phyloP scores from a whole-genome alignment of 2,113 vertebrate species.

The Paralichthys olivaceus region DNA sequence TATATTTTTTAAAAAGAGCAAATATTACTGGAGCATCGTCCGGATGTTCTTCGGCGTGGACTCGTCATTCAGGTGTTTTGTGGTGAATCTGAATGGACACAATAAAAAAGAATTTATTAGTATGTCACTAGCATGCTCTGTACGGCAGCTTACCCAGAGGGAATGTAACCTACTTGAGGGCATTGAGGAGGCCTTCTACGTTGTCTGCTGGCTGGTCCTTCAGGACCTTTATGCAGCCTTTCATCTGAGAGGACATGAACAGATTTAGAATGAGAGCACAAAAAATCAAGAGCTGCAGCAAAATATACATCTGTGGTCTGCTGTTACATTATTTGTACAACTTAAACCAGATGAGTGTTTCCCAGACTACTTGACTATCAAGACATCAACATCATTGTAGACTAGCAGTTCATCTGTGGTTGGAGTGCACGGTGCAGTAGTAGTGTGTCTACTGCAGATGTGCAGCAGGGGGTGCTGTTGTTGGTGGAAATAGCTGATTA shows the following conservation, averaged over 20 bases:
- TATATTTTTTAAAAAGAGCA: constrained; percentile 51
- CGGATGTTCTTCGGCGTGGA: constrained; percentile 98
- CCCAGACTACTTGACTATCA: too few species aligned
- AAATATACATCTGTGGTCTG: neutral
- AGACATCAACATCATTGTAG: too few species aligned
- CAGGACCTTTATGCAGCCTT: constrained; percentile 98
- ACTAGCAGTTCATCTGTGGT: neutral
- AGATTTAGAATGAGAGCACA: constrained; percentile 8
- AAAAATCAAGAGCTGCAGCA: neutral
- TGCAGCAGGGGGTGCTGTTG: neutral
- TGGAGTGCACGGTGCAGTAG: neutral
- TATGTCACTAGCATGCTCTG: neutral
- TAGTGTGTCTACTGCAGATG: neutral
- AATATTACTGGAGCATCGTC: constrained; percentile 95
- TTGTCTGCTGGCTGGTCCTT: constrained; percentile 98
- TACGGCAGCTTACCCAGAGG: neutral
- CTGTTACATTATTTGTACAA: neutral
- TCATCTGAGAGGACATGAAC: constrained; percentile 88
- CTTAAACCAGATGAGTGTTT: neutral
- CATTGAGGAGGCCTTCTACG: constrained; percentile 97
- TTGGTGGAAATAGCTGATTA: neutral
- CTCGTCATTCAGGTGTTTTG: constrained; percentile 98
- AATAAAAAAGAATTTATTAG: neutral
- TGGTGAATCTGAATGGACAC: constrained; percentile 90
- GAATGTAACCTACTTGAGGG: constrained; percentile 92